Base-by-base conservation (phyloP, 2,888 invertebrate species). In the Trachelus tabidus region DNA sequence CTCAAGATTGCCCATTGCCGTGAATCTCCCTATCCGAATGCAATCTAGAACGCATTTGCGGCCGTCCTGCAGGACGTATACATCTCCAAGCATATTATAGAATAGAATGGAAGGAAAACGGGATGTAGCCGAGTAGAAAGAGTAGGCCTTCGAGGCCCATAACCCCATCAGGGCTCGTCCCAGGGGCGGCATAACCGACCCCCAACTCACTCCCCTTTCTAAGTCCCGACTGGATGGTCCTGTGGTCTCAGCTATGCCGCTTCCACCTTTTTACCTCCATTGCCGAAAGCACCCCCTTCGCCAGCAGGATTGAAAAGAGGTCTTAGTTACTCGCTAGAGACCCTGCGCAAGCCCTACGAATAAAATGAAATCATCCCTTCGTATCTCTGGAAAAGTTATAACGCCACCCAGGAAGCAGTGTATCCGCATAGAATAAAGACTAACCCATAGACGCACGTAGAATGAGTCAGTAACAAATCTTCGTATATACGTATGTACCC, bases 161-260 rank as follows among this genome's bases (percentile, higher is more conserved):
- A 93, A 93, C 93, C 93, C 93, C 93, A 93, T 93, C 93, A 93
- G 92, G 90, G 91, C 88, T 87, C 80, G 84, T 90, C 90, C 89
- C 91, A 85, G 79, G 90, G 90, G 91, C 85, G 82, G 85, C 87
- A 90, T 91, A 89, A 90, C 88, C 84, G 80, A 75, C 75, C 77
- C 77, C 76, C 79, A 83, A 81, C 56, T 81, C 80, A 80, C 85
- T 84, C 83, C 56, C n/a, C 76, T 69, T 69, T 73, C 77, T 33
- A 56, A 56, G 56, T 56, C 56, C 83, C 83, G 82, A 81, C 84
- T 84, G 82, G 84, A 86, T 84, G 84, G 83, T 87, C 81, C 83
- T 87, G 89, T 82, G 89, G 88, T 89, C 81, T 85, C 75, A 80
- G 82, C 76, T 34, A 15, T 73, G 73, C 76, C 80, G 75, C 77